Conservation (phyloP, 2,888 invertebrate species). For the Napeogenes inachia region DNA sequence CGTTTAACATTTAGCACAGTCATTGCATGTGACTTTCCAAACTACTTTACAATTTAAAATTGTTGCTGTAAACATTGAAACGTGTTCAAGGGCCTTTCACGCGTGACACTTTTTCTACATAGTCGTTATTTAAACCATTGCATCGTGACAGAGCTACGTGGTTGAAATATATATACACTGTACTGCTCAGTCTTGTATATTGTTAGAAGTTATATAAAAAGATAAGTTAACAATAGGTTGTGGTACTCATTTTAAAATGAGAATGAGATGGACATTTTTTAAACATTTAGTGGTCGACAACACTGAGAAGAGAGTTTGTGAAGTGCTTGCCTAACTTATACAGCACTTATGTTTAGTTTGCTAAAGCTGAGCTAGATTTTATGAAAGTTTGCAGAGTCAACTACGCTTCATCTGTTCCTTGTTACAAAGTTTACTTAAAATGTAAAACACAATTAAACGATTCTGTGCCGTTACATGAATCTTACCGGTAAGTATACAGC, state of each 20-base stretch:
- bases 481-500: conserved; percentile 21
- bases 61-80: conserved; percentile 22
- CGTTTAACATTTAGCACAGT: conserved; percentile 1
- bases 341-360: conserved; percentile 3
- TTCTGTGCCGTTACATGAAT: conserved; percentile 6
- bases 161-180: conserved; percentile 6
- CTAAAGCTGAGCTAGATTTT: not conserved
- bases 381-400: not conserved
- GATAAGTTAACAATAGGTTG: not conserved
- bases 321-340: conserved; percentile 18
- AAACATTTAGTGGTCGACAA: conserved; percentile 1
- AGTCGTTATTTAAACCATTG: conserved; percentile 13
- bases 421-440: no score
- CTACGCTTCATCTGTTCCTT: no score
- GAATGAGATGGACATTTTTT: conserved; percentile 5
- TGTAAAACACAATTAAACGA: no score
- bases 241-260: no score
- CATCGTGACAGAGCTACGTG: conserved; percentile 16
- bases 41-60: conserved; percentile 12
- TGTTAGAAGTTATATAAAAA: not conserved
- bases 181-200: not conserved
- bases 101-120: conserved; percentile 26
- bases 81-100: conserved; percentile 33
- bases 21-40: no score
- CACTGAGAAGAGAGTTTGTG: conserved; percentile 14